Base-by-base conservation (phyloP, 2,113 vertebrate species). In the Zootoca vivipara region DNA sequence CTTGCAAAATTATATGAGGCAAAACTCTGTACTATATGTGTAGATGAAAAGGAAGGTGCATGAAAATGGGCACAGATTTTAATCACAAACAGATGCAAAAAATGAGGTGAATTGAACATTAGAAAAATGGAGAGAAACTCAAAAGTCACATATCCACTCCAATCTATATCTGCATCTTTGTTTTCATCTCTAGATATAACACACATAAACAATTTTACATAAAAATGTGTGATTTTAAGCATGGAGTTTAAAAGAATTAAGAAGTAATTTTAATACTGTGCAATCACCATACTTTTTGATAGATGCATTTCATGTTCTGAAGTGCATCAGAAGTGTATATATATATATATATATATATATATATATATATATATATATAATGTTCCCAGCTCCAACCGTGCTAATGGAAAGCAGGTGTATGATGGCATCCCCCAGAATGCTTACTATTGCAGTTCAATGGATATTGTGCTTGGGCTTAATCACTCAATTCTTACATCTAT, bases 381-480 rank as follows among this genome's bases (percentile, higher is more conserved):
- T 89, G 46, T 20, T 94, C 77, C 46, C 62, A 58, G 7, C 85
- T 35, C 81, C 1, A 58, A 26, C 8, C 58, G 64, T 89, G 73
- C 38, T 78, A 64, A 85, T 64, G 24, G 13, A 89, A 70, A 78
- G 24, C 4, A 78, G 1, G 3, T 26, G 0, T 24, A 74, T 30
- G 9, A 33, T 35, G 7, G 56, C 73, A 73, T 85, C 18, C 16
- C 1, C 16, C 4, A 30, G 24, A 67, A 7, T 3, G 42, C 22
- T 75, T 9, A 62, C 38, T 65, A 69, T n/a, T 85, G 5, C 6
- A 2, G 8, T 3, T 65, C 28, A 74, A 26, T 83, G 58, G 79
- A 24, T 75, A 24, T 26, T 86, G 7, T 75, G 28, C 1, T 72
- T 75, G 85, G 78, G 35, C 74, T 67, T 93, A 87, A 87, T 88